These are phyloP conservation scores for Hapalemur alaotrensis DNA, from an alignment of 2,797 vertebrate species.

Conservation along the genomic window DNA sequence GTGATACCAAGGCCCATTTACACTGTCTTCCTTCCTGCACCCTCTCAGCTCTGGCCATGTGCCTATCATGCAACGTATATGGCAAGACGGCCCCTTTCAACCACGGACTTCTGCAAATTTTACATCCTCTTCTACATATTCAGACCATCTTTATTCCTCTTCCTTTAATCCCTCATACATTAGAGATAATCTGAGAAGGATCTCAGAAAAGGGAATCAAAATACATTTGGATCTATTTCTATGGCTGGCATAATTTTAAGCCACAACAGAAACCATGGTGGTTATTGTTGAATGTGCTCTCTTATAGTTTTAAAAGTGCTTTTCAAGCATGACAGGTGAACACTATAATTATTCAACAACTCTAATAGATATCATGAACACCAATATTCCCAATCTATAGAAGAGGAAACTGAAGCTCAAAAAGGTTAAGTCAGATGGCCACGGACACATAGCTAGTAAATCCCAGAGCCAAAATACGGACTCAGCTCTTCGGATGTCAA, in stretches of 20 bases:
- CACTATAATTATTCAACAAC: background rate
- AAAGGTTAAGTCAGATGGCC: background rate
- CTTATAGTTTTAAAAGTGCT: background rate
- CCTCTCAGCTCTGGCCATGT: background rate
- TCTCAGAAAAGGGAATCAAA: background rate
- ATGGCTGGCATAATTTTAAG: background rate
- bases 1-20: background rate
- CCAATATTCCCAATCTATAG: background rate
- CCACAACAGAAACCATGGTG: background rate
- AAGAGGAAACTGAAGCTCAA: background rate
- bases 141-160: background rate
- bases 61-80: no score
- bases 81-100: background rate
- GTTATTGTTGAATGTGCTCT: background rate
- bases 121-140: background rate
- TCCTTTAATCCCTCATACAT: background rate
- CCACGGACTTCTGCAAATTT: background rate
- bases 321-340: background rate
- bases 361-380: background rate
- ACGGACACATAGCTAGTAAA: background rate
- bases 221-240: background rate
- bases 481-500: background rate
- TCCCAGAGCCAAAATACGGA: background rate
- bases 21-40: background rate
- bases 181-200: background rate